Evolutionary conservation across 2,888 invertebrate species (phyloP), one percentile per base, ranked within the genome.

Genomic region (Perithous albicinctus): DNA sequence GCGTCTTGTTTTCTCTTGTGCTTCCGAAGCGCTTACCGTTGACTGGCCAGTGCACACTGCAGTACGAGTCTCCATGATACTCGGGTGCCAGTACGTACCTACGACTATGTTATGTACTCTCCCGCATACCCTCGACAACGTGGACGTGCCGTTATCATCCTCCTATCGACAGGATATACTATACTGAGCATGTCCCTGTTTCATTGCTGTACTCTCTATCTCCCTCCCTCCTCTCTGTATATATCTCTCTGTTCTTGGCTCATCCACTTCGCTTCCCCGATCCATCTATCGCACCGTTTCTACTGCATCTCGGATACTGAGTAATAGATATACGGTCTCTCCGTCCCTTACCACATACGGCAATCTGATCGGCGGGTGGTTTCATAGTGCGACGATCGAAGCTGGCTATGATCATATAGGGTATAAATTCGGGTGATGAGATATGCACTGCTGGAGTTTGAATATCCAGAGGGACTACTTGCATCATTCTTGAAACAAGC

Each of bases 81-180:
- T 69, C 54, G 1, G 26, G 35, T 6, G 41, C 8, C 26, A 12
- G 26, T 18, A 20, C 43, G 41, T 46, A 23, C 41, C 56, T 56
- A 15, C 43, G 12, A 51, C 41, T 59, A 38, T 20, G 67, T 48
- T 67, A 43, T 35, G 66, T 66, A 15, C 56, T 72, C 69, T 32
- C 70, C 43, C 6, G 32, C 18, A 6, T 32, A 46, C 48, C 35
- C 59, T 29, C 63, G 63, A 73, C 73, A 63, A 48, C 35, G 73
- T 48, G 48, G 56, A 69, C 67, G 51, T 43, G 63, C 80, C 69
- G 77, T 83, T 83, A 83, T 83, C 83, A 80, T 64, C 74, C 48
- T n/a, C 48, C 79, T 80, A 80, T 76, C 79, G 72, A 48, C 29
- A 70, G 41, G 51, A 61, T 75, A 29, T 26, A 70, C 54, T 72